Percentiles rank a stretch among this genome's conserved stretches.
Conservation (phyloP, 2,888 invertebrate genomes). For the Xanthorhoe designata region DNA sequence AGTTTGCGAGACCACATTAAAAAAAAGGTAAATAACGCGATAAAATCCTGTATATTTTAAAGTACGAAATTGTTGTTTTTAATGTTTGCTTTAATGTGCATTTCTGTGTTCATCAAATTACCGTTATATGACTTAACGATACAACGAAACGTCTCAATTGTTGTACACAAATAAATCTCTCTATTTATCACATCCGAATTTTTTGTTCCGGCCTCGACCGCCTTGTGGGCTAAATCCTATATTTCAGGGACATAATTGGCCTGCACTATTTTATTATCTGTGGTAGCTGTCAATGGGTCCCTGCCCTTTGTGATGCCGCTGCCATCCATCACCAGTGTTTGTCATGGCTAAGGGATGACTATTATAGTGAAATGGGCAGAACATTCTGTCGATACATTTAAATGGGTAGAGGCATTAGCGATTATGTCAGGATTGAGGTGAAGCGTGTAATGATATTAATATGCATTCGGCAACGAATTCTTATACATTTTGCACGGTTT, state of each 20-base stretch:
- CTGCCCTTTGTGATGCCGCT: conserved; percentile 73
- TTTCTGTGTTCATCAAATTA: not conserved
- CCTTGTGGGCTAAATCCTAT: conserved; percentile 64
- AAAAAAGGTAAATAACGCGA: not conserved
- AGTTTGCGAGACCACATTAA: not conserved
- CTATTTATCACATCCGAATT: conserved; percentile 39
- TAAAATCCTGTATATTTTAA: not conserved
- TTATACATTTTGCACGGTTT: conserved; percentile 19
- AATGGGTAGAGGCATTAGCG: conserved; percentile 67
- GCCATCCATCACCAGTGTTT: conserved; percentile 77
- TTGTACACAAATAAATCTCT: conserved; percentile 31
- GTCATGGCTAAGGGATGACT: conserved; percentile 59
- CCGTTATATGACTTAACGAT: not conserved
- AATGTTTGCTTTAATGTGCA: not conserved
- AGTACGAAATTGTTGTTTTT: not conserved
- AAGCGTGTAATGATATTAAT: conserved; percentile 57
- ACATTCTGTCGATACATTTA: conserved; percentile 72
- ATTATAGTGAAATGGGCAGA: conserved; percentile 78
- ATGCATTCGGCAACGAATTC: conserved; percentile 24
- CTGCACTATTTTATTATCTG: conserved; percentile 37
- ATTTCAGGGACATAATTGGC: conserved; percentile 65
- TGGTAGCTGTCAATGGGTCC: conserved; percentile 68
- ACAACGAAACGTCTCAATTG: conserved; percentile 12
- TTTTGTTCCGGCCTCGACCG: conserved; percentile 53
- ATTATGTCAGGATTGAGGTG: conserved; percentile 63